phyloP scores from a whole-genome alignment of 2,797 vertebrate species.

The Melanitta fusca region DNA sequence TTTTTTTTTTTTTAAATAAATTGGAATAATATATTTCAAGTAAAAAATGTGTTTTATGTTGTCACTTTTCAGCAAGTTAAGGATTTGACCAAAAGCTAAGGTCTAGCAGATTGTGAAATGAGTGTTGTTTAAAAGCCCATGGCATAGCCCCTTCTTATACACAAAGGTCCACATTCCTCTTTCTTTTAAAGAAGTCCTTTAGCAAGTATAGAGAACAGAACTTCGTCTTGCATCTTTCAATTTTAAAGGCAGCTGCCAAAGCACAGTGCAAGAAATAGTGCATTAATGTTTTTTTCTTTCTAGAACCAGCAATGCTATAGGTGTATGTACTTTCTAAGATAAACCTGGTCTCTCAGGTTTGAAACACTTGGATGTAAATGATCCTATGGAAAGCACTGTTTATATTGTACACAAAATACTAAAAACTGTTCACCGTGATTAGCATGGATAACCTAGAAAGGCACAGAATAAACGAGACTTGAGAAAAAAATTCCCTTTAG shows the following conservation, averaged over 20 bases:
- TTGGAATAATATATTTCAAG: neutral
- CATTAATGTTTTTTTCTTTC: neutral
- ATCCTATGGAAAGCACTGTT: neutral
- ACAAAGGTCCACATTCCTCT: neutral
- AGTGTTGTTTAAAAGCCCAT: neutral
- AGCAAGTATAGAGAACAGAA: neutral
- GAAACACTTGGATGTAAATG: neutral
- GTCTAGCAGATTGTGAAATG: neutral
- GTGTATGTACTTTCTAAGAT: neutral
- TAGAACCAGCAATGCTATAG: neutral
- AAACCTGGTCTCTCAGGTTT: neutral
- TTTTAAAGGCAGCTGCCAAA: neutral
- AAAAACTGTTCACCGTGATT: neutral
- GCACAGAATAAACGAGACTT: slow-evolving; percentile 15
- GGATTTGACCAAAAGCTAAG: neutral
- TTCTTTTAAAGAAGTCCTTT: neutral
- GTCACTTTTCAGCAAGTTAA: neutral
- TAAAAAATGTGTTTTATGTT: neutral
- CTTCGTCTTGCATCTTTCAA: neutral
- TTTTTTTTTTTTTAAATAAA: neutral
- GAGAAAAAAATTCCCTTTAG: slow-evolving; percentile 45
- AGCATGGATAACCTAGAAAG: slow-evolving; percentile 26
- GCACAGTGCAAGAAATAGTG: neutral
- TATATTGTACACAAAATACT: neutral
- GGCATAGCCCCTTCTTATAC: neutral